phyloP scores from a whole-genome alignment of 2,797 vertebrate genomes.

The Acropternis orthonyx region DNA sequence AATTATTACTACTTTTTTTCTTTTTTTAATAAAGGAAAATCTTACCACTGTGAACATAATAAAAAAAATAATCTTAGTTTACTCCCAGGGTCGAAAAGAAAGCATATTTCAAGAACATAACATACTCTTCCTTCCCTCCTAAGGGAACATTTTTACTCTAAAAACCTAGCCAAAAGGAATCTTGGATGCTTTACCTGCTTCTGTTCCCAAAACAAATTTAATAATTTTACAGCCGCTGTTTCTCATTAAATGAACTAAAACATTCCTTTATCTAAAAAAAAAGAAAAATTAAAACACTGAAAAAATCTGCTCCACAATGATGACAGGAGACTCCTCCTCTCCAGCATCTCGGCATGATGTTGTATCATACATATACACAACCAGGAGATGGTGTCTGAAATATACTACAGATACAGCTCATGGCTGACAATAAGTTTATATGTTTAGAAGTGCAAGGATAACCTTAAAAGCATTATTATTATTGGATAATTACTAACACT shows the following conservation, averaged over 20 bases:
- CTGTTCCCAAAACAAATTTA: neutral
- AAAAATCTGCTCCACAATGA: neutral
- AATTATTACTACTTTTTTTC: neutral
- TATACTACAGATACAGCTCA: neutral
- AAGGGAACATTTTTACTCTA: neutral
- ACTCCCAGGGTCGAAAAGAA: neutral
- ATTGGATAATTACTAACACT: neutral
- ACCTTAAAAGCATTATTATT: neutral
- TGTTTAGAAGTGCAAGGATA: neutral
- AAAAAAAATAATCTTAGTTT: neutral
- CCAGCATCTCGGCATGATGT: neutral
- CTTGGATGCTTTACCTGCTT: slow-evolving; percentile 23
- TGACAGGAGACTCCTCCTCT: neutral
- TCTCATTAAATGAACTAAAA: neutral
- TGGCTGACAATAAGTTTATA: neutral
- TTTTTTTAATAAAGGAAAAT: neutral
- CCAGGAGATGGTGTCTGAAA: fast-evolving
- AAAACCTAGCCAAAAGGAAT: neutral
- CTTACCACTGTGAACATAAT: neutral
- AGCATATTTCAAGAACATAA: neutral
- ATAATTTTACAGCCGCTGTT: neutral
- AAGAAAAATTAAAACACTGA: neutral
- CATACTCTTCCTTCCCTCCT: neutral
- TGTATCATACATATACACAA: fast-evolving
- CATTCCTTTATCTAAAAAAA: neutral